Evolutionary conservation across 2,888 invertebrate genomes (phyloP), one percentile per base, ranked within the genome.

Genomic region (Heliconius charithonia): DNA sequence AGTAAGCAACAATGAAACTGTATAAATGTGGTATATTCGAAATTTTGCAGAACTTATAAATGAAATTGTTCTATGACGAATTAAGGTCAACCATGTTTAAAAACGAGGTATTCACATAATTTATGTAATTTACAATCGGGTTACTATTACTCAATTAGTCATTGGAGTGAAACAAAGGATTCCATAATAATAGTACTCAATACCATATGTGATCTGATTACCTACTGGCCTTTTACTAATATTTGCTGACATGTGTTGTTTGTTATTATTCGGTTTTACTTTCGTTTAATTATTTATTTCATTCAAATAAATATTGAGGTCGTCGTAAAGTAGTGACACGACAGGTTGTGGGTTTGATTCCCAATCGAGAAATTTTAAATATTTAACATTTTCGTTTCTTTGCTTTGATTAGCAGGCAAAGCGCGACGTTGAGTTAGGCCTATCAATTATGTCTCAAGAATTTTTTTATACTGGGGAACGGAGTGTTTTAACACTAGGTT

Each of bases 21-120:
- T 77, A 27, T 59, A 74, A 74, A 66, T 78, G 78, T 66, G 51
- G 27, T n/a, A 3, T 41, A 62, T 56, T 19, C 25, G 2, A 62
- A 67, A 41, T n/a, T 27, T 37, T 16, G 10, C 81, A 77, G 83
- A 83, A 83, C 87, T 90, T 91, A 86, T 91, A 91, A 89, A 87
- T 85, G 86, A 89, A 90, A 89, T 86, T 88, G 86, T 85, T 85
- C 79, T 85, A 84, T 92, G 91, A 91, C 83, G 91, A 90, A 92
- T 77, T 84, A 76, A 65, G 77, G 73, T 82, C 77, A 83, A 86
- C 41, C 80, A 83, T 87, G 85, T 84, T 71, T 69, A 69, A 85
- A 85, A 86, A 80, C 81, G 69, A 78, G 65, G 63, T 63, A 69
- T 74, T 62, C 25, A 65, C 67, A 62, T 79, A 72, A 69, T 79